Conservation (phyloP, 2,797 vertebrate genomes). For the Sciurus carolinensis region DNA sequence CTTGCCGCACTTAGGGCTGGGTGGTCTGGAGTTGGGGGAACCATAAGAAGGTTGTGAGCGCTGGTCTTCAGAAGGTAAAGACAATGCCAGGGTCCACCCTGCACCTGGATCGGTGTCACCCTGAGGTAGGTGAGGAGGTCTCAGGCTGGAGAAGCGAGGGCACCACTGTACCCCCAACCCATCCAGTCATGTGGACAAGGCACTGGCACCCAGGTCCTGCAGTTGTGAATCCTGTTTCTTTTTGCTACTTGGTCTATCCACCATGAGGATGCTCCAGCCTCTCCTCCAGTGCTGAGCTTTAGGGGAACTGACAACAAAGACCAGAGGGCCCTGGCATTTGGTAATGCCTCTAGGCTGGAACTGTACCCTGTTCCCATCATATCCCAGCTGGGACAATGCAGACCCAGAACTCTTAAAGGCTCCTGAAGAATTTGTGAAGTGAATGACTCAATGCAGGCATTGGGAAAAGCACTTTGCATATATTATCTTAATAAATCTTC, state of each 20-base stretch:
- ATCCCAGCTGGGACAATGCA: background rate
- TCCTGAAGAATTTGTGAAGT: slow-evolving; percentile 16
- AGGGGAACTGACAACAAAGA: background rate
- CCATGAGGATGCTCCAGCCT: background rate
- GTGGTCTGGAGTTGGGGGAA: slow-evolving; percentile 82
- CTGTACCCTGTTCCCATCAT: background rate
- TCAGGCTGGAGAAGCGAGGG: background rate
- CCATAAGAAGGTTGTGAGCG: background rate
- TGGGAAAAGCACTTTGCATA: background rate
- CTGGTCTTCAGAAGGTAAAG: background rate
- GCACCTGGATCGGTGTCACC: no score
- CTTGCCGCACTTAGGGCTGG: slow-evolving; percentile 78
- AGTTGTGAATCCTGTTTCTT: background rate
- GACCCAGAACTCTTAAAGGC: background rate
- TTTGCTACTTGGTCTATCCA: background rate
- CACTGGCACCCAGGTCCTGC: background rate
- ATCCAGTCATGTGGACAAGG: fast-evolving
- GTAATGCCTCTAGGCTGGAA: background rate
- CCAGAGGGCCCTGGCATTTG: background rate
- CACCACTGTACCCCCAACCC: fast-evolving
- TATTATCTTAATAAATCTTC: background rate
- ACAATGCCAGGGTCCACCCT: fast-evolving
- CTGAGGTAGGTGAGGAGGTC: fast-evolving
- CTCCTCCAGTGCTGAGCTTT: background rate
- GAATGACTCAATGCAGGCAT: background rate